These are phyloP conservation scores for Dascyllus trimaculatus DNA, from an alignment of 2,113 vertebrate species.

Conservation along the genomic window DNA sequence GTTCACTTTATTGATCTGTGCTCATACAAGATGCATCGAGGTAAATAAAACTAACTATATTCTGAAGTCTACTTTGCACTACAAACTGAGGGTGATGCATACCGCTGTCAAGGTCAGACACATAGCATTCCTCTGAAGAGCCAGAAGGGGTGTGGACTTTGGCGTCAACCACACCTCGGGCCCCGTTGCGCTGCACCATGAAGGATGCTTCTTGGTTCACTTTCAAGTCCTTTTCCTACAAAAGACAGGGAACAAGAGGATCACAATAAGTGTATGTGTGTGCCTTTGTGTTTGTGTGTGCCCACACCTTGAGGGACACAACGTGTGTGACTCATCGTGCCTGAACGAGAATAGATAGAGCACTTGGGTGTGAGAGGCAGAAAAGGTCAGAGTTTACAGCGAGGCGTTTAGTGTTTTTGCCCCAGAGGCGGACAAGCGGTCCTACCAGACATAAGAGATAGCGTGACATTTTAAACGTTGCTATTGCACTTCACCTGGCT, in stretches of 20 bases:
- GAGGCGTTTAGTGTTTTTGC: slow-evolving; percentile 67
- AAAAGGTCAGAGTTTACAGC: slow-evolving; percentile 71
- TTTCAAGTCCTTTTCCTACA: slow-evolving; percentile 92
- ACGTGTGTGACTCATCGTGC: slow-evolving; percentile 64
- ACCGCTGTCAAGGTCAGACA: slow-evolving; percentile 94
- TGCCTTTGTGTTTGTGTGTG: slow-evolving; percentile 9
- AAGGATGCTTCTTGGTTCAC: slow-evolving; percentile 96
- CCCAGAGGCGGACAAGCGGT: slow-evolving; percentile 35
- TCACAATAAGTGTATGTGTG: slow-evolving; percentile 28
- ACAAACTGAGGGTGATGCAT: slow-evolving; percentile 42
- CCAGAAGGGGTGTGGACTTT: slow-evolving; percentile 94
- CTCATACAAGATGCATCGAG: background rate
- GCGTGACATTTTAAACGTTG: slow-evolving; percentile 63
- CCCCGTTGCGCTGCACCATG: slow-evolving; percentile 94
- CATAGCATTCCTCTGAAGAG: slow-evolving; percentile 92
- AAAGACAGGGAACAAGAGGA: slow-evolving; percentile 26
- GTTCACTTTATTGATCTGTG: background rate
- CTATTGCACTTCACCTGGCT: slow-evolving; percentile 53
- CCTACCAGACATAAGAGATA: slow-evolving; percentile 51
- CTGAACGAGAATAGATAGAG: slow-evolving; percentile 66
- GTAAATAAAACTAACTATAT: background rate
- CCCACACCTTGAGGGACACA: slow-evolving; percentile 45
- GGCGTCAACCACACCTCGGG: slow-evolving; percentile 91
- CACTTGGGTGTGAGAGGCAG: slow-evolving; percentile 51
- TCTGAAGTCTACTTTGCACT: background rate